Base-by-base conservation (phyloP, 2,113 vertebrate genomes). In the Paralichthys olivaceus region DNA sequence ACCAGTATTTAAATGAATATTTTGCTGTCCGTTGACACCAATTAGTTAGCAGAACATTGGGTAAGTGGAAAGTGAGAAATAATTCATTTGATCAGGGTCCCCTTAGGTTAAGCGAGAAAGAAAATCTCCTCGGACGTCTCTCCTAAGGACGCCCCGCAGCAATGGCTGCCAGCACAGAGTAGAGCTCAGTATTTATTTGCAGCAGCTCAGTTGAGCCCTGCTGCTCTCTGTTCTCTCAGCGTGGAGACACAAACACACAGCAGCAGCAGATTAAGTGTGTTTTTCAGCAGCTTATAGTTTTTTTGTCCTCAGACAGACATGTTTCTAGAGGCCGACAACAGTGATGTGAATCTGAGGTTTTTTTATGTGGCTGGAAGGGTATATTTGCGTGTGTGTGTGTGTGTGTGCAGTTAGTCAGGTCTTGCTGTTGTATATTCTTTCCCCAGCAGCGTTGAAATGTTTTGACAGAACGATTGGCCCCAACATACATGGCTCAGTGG, bases 401-500 rank as follows among this genome's bases (percentile, higher is more conserved):
- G 19, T 47, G 55, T 68, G 61, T 56, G 59, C 66, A 60, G 67
- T 56, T 56, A 79, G 20, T 80, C 73, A 69, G 63, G 34, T 76
- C 65, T 76, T n/a, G 63, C 57, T 55, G 32, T 74, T 84, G 78
- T 85, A 85, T 80, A 88, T 84, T 86, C 58, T 65, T 79, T 79
- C 28, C 37, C 72, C 59, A 54, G 86, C 84, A 26, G 45, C 47
- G 65, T 60, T 90, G 89, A 91, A 90, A 88, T 91, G 87, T 92
- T 94, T 89, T 92, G 90, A 93, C 87, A 92, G 84, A 66, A 65
- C 14, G 74, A 87, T 83, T 87, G 87, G 87, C 72, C 63, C 67
- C 83, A 87, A 75, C 79, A 80, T 85, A 91, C 80, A 90, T 83
- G 85, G 61, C 79, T 87, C 85, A 79, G 75, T 84, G 87, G 84